Percentiles rank a stretch among this genome's conserved stretches.
Evolutionary conservation across 2,888 invertebrate genomes (phyloP).

Genomic region (Antitype chi): DNA sequence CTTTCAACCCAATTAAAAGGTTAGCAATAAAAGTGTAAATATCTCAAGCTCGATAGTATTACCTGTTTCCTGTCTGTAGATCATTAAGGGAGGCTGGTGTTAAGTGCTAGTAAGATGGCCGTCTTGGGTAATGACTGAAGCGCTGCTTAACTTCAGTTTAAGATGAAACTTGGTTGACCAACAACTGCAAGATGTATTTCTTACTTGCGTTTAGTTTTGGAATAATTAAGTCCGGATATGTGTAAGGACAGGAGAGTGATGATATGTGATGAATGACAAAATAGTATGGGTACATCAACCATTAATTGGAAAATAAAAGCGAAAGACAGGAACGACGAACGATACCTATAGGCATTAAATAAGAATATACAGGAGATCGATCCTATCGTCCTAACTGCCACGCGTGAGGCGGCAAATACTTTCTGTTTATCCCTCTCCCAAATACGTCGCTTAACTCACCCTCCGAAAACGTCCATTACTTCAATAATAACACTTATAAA

Average conservation of each 20-base stretch:
- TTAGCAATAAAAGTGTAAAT: background rate
- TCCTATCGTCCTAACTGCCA: conserved; percentile 10
- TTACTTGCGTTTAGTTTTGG: conserved; percentile 33
- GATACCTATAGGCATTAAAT: conserved; percentile 6
- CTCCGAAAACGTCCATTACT: conserved; percentile 51
- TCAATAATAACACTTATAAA: conserved; percentile 65
- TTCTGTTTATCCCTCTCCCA: conserved; percentile 15
- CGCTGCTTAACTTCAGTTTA: conserved; percentile 53
- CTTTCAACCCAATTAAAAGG: background rate
- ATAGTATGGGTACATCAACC: background rate
- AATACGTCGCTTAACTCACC: conserved; percentile 4
- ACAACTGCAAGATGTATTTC: conserved; percentile 54
- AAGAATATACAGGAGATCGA: background rate
- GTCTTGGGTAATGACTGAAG: conserved; percentile 67
- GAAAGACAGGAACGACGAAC: background rate
- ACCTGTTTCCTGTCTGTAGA: no score
- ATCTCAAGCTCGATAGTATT: background rate
- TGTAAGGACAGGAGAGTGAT: no score
- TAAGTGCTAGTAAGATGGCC: conserved; percentile 65
- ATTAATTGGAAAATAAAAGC: background rate
- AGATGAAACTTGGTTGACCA: conserved; percentile 62
- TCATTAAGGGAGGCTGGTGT: conserved; percentile 54
- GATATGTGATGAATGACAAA: background rate
- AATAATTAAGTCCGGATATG: conserved; percentile 3
- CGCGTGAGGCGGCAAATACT: background rate